Evolutionary conservation across 2,888 invertebrate species (phyloP).

Genomic region (Mystacides longicornis): DNA sequence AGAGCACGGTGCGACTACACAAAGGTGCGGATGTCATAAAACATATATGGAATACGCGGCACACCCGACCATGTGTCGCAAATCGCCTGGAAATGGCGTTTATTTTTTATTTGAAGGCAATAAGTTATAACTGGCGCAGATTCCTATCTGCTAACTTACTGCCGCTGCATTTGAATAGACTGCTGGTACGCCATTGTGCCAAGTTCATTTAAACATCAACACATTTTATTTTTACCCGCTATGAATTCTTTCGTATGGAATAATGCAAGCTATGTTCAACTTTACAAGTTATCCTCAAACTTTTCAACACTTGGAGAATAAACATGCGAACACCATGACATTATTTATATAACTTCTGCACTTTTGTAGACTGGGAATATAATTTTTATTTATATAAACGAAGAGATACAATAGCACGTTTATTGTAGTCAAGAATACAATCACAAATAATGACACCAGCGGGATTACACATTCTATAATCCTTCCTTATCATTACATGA

Average conservation of each 20-base stretch:
- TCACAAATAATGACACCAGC: too few species aligned
- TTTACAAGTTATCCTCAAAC: background rate
- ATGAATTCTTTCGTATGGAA: constrained; percentile 1
- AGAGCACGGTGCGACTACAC: background rate
- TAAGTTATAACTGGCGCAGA: background rate
- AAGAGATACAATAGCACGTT: too few species aligned
- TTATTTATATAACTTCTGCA: too few species aligned
- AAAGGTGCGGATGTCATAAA: constrained; percentile 1
- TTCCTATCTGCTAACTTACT: background rate
- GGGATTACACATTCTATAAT: too few species aligned
- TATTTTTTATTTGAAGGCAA: background rate
- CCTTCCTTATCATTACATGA: too few species aligned
- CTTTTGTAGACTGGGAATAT: too few species aligned
- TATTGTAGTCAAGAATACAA: too few species aligned
- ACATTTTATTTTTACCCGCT: background rate
- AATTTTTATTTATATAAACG: too few species aligned
- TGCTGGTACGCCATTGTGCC: background rate
- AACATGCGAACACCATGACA: too few species aligned
- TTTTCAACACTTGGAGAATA: background rate
- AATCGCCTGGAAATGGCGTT: constrained; percentile 2
- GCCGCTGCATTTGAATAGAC: background rate
- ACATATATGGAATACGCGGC: background rate
- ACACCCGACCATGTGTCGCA: background rate
- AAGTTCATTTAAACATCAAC: background rate
- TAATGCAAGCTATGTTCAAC: background rate